Evolutionary conservation across 1,140 invertebrate genomes (phyloP), one percentile per base, ranked within the genome.

Genomic region (Aphidius gifuensis): DNA sequence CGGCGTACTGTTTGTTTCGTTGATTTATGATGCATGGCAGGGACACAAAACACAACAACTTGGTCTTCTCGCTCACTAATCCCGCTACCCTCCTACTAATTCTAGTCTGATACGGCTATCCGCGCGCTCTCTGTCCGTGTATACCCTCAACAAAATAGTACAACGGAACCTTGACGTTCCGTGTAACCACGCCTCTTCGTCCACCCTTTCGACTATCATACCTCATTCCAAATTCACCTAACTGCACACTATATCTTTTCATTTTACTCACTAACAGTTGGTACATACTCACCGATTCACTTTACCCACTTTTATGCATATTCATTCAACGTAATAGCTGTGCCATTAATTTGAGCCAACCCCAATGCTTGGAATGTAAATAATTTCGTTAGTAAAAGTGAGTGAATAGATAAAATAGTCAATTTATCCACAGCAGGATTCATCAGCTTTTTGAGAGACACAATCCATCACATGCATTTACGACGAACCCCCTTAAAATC

Each of bases 1-100:
- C 71, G 70, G 65, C 70, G 67, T 75, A 75, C 70, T 76, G 74
- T 78, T 78, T 77, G 75, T 77, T 76, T 77, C 73, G 72, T 73
- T 78, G 76, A 78, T 78, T 78, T 78, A 78, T 78, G 76, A 77
- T 76, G 71, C 75, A 72, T 76, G 74, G 69, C 71, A 65, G 69
- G 69, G 72, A 78, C 76, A 72, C 72, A 74, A 75, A 77, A 76
- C 72, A 77, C 74, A 73, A 74, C 71, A 68, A 62, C 69, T 70
- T 60, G 44, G 61, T 50, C 43, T 40, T 51, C 55, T 58, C 62
- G 38, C 46, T 48, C 65, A 42, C 39, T 49, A 21, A 60, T 59
- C 43, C 53, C 49, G 51, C 42, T 21, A 56, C 54, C 23, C 23
- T 3, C 23, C 23, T 51, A 47, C 59, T 62, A 56, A 53, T 46